Percentiles rank a stretch among this genome's conserved stretches.
phyloP scores from a whole-genome alignment of 23 tunicate genomes.

The Ascidia mentula region DNA sequence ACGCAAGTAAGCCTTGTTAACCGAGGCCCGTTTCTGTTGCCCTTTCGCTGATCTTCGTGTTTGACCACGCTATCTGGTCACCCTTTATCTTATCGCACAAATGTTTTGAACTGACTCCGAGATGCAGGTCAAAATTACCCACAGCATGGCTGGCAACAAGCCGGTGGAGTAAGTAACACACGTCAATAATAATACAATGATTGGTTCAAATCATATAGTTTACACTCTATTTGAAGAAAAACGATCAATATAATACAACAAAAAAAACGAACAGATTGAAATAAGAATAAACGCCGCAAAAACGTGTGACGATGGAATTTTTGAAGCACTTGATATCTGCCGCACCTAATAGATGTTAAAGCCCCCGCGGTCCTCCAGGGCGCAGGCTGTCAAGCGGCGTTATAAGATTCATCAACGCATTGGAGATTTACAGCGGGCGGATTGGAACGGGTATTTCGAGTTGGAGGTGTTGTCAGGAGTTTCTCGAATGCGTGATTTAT shows the following conservation, averaged over 20 bases:
- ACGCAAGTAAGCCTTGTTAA: conserved; percentile 11
- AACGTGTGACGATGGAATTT: too few species aligned
- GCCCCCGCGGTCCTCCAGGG: conserved; percentile 4
- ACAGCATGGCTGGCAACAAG: too few species aligned
- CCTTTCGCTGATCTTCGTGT: background rate
- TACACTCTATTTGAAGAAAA: too few species aligned
- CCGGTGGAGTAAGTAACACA: too few species aligned
- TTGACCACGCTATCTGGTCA: conserved; percentile 6
- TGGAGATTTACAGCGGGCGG: conserved; percentile 9
- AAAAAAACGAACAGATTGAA: too few species aligned
- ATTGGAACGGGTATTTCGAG: background rate
- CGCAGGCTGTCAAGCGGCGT: background rate
- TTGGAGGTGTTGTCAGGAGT: background rate
- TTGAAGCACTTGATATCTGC: too few species aligned
- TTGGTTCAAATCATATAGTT: too few species aligned
- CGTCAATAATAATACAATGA: too few species aligned
- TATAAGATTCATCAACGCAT: conserved; percentile 1
- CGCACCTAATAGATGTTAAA: background rate
- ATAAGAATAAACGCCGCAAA: too few species aligned
- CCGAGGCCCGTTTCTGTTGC: background rate
- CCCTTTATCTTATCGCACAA: conserved; percentile 4
- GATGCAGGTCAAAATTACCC: too few species aligned
- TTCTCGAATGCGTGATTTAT: conserved; percentile 6
- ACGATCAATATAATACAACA: too few species aligned
- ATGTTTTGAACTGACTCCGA: too few species aligned